Evolutionary conservation across 2,888 invertebrate species (phyloP).

Genomic region (Acronicta aceris): DNA sequence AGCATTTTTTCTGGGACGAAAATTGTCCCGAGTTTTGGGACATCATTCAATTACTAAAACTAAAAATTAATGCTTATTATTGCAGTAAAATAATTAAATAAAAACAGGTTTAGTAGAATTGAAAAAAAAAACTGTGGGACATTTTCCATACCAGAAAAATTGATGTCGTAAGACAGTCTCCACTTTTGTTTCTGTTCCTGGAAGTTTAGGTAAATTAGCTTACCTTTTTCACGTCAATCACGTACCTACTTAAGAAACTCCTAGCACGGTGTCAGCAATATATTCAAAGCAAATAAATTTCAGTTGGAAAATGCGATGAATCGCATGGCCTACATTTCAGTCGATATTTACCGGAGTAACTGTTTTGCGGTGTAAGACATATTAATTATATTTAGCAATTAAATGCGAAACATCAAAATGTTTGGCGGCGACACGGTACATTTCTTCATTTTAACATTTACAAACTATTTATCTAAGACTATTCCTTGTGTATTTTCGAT

Average conservation of each 20-base stretch:
- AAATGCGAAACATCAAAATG: conserved; percentile 81
- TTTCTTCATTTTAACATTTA: conserved; percentile 79
- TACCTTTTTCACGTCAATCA: not conserved
- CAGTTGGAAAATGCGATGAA: conserved; percentile 35
- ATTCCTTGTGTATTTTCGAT: conserved; percentile 77
- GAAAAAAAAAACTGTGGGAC: too few species aligned
- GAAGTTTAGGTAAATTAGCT: too few species aligned
- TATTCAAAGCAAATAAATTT: too few species aligned
- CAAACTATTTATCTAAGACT: conserved; percentile 72
- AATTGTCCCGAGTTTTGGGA: too few species aligned
- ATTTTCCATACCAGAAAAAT: too few species aligned
- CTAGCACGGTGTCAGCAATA: conserved; percentile 5
- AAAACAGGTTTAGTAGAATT: too few species aligned
- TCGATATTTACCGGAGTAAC: conserved; percentile 71
- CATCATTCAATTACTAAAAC: too few species aligned
- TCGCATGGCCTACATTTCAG: conserved; percentile 60
- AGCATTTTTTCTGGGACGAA: too few species aligned
- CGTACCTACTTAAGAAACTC: conserved; percentile 6
- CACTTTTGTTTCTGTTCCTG: too few species aligned
- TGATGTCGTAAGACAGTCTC: too few species aligned
- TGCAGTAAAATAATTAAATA: too few species aligned
- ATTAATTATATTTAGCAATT: conserved; percentile 88
- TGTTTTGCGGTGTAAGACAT: conserved; percentile 68
- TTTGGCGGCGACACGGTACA: conserved; percentile 79
- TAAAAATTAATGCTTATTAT: too few species aligned